Evolutionary conservation across 2,797 vertebrate species (phyloP).

Genomic region (Scleropages formosus): DNA sequence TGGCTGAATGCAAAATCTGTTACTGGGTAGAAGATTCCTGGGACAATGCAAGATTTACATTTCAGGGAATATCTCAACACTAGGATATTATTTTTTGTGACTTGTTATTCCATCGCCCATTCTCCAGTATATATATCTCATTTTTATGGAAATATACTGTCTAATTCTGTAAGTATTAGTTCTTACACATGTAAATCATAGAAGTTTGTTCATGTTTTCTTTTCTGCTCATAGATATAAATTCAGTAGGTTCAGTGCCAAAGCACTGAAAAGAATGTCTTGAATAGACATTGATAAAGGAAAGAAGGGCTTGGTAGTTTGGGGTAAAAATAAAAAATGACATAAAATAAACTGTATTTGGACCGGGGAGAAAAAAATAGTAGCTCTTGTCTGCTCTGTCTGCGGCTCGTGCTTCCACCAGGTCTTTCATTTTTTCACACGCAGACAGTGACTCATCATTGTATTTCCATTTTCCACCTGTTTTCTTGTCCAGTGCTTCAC

Average conservation of each 20-base stretch:
- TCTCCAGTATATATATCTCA: no score
- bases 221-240: conserved; percentile 17
- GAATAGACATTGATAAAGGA: neutral
- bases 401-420: neutral
- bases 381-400: conserved; percentile 6
- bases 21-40: no score
- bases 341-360: neutral
- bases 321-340: neutral
- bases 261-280: neutral
- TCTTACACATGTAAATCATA: no score
- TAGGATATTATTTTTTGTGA: no score
- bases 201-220: no score
- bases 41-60: no score
- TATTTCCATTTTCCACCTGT: conserved; percentile 14
- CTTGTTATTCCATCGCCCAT: no score
- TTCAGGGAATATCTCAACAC: no score
- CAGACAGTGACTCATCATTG: conserved; percentile 21
- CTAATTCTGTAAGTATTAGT: no score
- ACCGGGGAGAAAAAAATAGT: neutral
- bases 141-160: no score
- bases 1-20: no score
- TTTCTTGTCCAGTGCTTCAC: conserved; percentile 20
- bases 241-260: neutral
- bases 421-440: conserved; percentile 11
- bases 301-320: neutral